Evolutionary conservation across 1,140 invertebrate genomes (phyloP).

Genomic region (Myzus persicae): DNA sequence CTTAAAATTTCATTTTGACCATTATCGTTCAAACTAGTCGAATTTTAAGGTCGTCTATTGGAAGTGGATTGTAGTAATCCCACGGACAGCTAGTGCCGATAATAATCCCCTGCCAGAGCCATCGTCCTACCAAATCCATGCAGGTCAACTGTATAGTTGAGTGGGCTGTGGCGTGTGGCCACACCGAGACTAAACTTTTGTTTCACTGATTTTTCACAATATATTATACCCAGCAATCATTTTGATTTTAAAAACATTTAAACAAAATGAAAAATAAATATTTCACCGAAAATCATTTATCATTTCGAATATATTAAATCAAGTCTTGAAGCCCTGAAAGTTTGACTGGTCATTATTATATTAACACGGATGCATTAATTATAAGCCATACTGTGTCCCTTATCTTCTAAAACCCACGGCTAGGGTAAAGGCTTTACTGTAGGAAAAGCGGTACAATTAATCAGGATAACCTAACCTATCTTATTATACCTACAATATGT

Average conservation of each 20-base stretch:
- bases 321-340: background rate
- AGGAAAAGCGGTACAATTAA: background rate
- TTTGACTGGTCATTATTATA: background rate
- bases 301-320: background rate
- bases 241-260: background rate
- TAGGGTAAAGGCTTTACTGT: background rate
- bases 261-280: background rate
- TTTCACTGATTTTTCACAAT: background rate
- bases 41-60: background rate
- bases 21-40: background rate
- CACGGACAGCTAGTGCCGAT: background rate
- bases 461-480: slow-evolving; percentile 5
- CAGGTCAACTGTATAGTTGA: background rate
- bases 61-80: background rate
- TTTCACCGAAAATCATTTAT: background rate
- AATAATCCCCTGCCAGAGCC: background rate
- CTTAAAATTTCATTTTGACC: background rate
- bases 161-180: no score
- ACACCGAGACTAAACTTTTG: background rate
- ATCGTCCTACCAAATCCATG: background rate
- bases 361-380: background rate
- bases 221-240: background rate
- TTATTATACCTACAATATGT: background rate
- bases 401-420: background rate
- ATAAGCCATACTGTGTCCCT: background rate